Evolutionary conservation across 92 coral and sea anemone species (phyloP).

Genomic region (Parazoanthus darwini): DNA sequence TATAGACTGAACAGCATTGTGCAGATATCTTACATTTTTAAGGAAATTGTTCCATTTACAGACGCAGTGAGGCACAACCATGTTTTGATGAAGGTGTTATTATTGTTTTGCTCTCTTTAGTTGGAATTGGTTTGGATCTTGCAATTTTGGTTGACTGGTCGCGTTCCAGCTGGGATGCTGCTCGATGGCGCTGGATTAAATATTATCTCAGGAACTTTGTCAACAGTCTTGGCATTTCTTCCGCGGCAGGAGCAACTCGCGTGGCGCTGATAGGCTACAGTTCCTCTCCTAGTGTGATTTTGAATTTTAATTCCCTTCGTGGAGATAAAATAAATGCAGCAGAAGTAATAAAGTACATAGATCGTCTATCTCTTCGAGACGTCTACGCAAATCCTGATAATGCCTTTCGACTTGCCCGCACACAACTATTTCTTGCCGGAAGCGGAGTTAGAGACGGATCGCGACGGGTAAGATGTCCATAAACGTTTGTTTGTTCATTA

Average conservation of each 20-base stretch:
- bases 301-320: constrained; percentile 58
- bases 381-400: constrained; percentile 45
- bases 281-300: constrained; percentile 52
- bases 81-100: not conserved
- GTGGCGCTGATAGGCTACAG: constrained; percentile 74
- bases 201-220: constrained; percentile 58
- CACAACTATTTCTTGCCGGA: not conserved
- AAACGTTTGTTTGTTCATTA: not conserved
- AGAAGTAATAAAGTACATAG: constrained; percentile 44
- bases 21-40: too few species aligned
- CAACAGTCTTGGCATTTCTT: constrained; percentile 66
- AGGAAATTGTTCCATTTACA: too few species aligned
- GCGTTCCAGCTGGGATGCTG: constrained; percentile 35
- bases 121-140: constrained; percentile 44
- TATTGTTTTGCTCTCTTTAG: not conserved
- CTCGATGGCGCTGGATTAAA: constrained; percentile 65
- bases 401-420: constrained; percentile 34
- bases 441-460: constrained; percentile 31
- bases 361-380: constrained; percentile 52
- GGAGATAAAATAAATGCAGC: constrained; percentile 52
- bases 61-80: not conserved
- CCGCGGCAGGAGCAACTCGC: constrained; percentile 62
- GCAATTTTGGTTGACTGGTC: constrained; percentile 64
- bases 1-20: not conserved
- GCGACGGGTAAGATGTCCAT: constrained; percentile 13